Evolutionary conservation across 1,140 invertebrate genomes (phyloP).

Genomic region (Diachasma alloeum): DNA sequence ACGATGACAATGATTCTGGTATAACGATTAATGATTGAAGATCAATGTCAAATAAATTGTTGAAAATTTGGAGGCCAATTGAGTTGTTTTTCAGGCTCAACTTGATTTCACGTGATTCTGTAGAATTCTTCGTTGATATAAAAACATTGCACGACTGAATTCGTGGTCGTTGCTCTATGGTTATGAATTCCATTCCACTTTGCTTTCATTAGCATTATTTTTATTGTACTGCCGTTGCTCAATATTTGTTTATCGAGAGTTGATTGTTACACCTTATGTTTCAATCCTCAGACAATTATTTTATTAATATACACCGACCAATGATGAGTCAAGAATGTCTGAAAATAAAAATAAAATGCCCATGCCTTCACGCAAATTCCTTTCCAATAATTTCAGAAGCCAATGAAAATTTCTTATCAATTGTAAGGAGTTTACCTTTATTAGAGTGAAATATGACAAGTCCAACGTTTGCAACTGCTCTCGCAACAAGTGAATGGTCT

Average conservation of each 20-base stretch:
- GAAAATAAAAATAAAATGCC: not conserved
- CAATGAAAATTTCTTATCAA: too few species aligned
- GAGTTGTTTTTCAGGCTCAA: conserved; percentile 48
- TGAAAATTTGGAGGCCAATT: conserved; percentile 41
- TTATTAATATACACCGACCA: not conserved
- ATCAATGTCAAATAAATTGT: conserved; percentile 37
- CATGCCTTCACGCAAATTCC: too few species aligned
- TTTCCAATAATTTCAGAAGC: too few species aligned
- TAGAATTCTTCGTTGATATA: conserved; percentile 42
- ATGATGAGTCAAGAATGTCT: not conserved
- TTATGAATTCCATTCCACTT: conserved; percentile 49
- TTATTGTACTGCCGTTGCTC: not conserved
- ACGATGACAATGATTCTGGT: conserved; percentile 49
- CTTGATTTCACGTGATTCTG: conserved; percentile 35
- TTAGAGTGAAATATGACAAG: too few species aligned
- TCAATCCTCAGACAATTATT: not conserved
- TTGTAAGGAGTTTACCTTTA: too few species aligned
- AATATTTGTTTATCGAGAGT: not conserved
- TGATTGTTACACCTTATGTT: not conserved
- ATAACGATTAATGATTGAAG: conserved; percentile 48
- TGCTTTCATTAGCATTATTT: not conserved
- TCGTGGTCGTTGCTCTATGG: conserved; percentile 54
- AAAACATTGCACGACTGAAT: conserved; percentile 53
- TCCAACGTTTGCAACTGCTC: not conserved
- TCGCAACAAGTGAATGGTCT: not conserved